Evolutionary conservation across 2,113 vertebrate genomes (phyloP).

Genomic region (Arothron firmamentum): DNA sequence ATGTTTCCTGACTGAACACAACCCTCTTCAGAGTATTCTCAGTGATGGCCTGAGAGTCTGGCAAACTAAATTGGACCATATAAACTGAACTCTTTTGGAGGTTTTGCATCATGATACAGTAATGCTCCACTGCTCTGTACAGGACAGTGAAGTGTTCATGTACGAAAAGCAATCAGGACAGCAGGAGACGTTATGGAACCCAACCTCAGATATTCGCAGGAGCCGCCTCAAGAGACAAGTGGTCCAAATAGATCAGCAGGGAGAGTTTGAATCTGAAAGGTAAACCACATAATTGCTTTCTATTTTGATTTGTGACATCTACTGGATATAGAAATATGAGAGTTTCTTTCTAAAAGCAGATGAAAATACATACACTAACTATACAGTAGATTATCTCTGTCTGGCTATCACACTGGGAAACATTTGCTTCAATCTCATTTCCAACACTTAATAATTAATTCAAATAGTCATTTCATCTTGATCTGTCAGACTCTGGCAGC

Average conservation of each 20-base stretch:
- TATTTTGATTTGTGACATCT: not conserved
- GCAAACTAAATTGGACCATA: not conserved
- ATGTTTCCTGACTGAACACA: too few species aligned
- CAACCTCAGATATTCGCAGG: conserved; percentile 78
- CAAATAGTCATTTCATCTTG: not conserved
- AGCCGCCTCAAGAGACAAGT: conserved; percentile 85
- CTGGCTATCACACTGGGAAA: too few species aligned
- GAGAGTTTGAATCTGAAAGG: conserved; percentile 90
- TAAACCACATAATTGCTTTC: conserved; percentile 40
- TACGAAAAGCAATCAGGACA: conserved; percentile 75
- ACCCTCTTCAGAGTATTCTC: too few species aligned
- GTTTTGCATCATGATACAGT: not conserved
- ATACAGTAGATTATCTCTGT: too few species aligned
- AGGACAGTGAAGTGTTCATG: conserved; percentile 92
- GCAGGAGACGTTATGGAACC: conserved; percentile 85
- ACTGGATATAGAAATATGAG: not conserved
- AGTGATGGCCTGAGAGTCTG: too few species aligned
- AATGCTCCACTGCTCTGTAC: conserved; percentile 9
- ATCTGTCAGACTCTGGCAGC: conserved; percentile 85
- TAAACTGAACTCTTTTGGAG: not conserved
- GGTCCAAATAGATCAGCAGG: conserved; percentile 86
- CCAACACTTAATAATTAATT: not conserved
- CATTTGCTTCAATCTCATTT: not conserved
- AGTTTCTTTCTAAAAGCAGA: not conserved
- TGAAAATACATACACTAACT: too few species aligned